Percentiles rank a stretch among this genome's conserved stretches.
These are phyloP conservation scores for Galbula dea DNA, from an alignment of 2,113 vertebrate species.

Conservation along the genomic window DNA sequence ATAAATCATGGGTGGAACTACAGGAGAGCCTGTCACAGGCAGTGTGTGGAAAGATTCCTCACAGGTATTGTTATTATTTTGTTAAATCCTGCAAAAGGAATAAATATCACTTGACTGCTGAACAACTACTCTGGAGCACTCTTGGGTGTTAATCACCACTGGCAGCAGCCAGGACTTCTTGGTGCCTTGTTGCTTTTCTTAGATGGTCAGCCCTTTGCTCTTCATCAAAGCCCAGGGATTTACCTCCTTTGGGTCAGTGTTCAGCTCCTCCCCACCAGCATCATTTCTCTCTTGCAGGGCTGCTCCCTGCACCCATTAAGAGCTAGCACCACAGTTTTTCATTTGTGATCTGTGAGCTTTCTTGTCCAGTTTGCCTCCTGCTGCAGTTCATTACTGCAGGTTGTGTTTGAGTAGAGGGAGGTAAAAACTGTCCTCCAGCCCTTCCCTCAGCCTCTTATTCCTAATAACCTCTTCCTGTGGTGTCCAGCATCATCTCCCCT, in stretches of 20 bases:
- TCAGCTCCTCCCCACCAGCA: neutral
- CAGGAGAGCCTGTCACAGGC: neutral
- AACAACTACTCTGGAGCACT: accelerated
- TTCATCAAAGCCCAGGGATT: neutral
- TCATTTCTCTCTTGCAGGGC: neutral
- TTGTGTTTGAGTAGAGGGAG: neutral
- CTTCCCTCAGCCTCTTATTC: neutral
- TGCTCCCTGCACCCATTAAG: neutral
- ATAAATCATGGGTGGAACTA: neutral
- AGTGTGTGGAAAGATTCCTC: neutral
- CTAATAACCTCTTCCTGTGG: accelerated
- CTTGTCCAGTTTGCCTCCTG: neutral
- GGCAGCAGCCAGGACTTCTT: neutral
- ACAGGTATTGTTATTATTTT: neutral
- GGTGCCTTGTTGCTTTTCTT: neutral
- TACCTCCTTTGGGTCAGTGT: neutral
- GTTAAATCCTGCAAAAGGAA: neutral
- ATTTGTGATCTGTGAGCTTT: neutral
- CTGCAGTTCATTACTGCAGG: neutral
- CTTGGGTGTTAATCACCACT: accelerated
- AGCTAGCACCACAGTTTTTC: neutral
- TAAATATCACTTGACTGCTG: neutral
- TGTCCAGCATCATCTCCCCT: accelerated
- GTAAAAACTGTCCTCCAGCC: neutral
- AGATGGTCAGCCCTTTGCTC: neutral